A percentile compares a stretch with the other conserved stretches of the same genome.
phyloP scores from a whole-genome alignment of 2,113 vertebrate genomes.

The Xerus inauris region DNA sequence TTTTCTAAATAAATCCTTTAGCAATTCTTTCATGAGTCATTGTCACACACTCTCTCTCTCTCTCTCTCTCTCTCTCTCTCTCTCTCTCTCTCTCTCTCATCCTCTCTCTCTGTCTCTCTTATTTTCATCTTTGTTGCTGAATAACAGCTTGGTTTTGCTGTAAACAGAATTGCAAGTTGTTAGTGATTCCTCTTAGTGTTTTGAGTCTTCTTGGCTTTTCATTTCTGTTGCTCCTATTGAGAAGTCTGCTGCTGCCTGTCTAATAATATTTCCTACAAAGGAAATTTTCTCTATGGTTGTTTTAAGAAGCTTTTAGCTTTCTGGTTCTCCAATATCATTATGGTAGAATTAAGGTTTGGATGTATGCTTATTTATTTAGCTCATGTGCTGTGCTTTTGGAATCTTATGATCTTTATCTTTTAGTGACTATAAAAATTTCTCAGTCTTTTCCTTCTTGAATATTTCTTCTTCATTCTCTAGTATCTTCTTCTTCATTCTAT shows the following conservation, averaged over 20 bases:
- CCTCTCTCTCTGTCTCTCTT: too few relatives aligned
- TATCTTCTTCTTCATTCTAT: background rate
- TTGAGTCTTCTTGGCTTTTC: background rate
- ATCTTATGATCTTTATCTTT: slow-evolving; percentile 33
- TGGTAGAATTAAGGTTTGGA: background rate
- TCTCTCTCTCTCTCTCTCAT: too few relatives aligned
- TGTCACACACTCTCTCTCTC: too few relatives aligned
- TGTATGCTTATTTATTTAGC: slow-evolving; percentile 1
- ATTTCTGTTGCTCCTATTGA: background rate
- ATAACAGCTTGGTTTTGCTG: background rate
- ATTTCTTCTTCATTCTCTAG: slow-evolving; percentile 3
- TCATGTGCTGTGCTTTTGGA: background rate
- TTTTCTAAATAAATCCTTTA: slow-evolving; percentile 48
- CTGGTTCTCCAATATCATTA: background rate
- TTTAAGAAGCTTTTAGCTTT: background rate
- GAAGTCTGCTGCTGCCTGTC: background rate
- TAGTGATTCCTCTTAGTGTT: background rate
- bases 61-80: too few relatives aligned
- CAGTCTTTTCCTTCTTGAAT: background rate
- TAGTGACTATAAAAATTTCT: background rate
- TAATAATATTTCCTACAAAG: background rate
- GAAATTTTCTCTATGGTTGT: background rate
- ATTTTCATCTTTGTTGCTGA: background rate
- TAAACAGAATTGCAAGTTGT: background rate
- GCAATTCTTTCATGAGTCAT: background rate